Conservation (phyloP, 2,797 vertebrate genomes). For the Ambastaia sidthimunki region DNA sequence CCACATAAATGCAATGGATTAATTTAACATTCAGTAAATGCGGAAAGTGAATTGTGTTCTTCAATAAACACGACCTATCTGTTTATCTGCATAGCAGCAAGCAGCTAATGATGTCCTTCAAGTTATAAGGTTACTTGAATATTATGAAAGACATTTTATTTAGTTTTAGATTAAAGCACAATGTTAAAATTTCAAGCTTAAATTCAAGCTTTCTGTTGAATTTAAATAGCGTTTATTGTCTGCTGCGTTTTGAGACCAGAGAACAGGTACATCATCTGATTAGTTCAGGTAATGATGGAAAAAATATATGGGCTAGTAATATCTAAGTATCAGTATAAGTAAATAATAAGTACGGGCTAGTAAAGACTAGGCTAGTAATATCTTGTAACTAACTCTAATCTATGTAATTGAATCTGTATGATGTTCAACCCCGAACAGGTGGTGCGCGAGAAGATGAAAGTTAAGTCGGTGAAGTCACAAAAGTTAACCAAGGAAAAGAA, state of each 20-base stretch:
- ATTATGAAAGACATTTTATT: not conserved
- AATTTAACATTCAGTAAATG: not conserved
- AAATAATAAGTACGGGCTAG: not conserved
- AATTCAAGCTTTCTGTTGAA: not conserved
- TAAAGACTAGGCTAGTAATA: not conserved
- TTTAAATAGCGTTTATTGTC: not conserved
- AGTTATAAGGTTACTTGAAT: not conserved
- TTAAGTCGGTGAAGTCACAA: conserved; percentile 56
- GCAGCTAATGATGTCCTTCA: not conserved
- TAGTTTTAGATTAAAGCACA: not conserved
- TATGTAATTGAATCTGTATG: not conserved
- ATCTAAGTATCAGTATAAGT: too few species aligned
- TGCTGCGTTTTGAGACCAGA: not conserved
- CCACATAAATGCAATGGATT: not conserved
- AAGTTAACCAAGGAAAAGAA: conserved; percentile 43
- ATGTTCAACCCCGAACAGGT: conserved; percentile 27
- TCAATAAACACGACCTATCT: not conserved
- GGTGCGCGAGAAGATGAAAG: conserved; percentile 60
- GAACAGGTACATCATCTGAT: not conserved
- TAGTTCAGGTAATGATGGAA: not conserved
- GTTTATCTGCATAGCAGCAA: conserved; percentile 18
- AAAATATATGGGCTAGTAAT: too few species aligned
- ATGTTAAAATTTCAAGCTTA: not conserved
- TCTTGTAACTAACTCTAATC: not conserved
- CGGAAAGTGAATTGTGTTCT: conserved; percentile 22